Conservation (phyloP, 2,797 vertebrate species). For the Malurus splendens region DNA sequence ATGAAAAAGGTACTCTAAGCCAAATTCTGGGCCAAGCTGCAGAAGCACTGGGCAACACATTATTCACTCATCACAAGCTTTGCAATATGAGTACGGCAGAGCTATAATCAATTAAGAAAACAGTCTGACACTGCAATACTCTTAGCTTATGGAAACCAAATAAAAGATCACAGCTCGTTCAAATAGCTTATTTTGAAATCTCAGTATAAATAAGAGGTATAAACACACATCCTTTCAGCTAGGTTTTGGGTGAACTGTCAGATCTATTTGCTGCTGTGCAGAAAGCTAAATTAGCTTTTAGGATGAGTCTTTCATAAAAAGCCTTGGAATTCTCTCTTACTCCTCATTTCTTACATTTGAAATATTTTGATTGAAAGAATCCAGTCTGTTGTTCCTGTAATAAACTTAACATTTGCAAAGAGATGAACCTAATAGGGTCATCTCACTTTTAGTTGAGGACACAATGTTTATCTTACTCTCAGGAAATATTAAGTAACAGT, state of each 20-base stretch:
- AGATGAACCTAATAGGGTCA: not conserved
- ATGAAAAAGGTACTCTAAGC: constrained; percentile 9
- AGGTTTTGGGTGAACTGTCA: not conserved
- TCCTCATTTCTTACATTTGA: not conserved
- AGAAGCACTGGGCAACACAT: not conserved
- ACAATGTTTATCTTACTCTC: not conserved
- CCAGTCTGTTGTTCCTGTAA: not conserved
- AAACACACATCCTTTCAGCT: constrained; percentile 1
- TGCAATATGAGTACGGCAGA: constrained; percentile 6
- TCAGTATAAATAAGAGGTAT: constrained; percentile 15
- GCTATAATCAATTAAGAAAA: constrained; percentile 51
- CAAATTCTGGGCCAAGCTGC: constrained; percentile 23
- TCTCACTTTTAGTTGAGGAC: not conserved
- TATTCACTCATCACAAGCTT: constrained; percentile 19
- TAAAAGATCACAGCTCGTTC: constrained; percentile 48
- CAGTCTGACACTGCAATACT: constrained; percentile 33
- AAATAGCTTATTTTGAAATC: constrained; percentile 44
- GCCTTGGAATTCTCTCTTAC: not conserved
- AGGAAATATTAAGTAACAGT: not conserved
- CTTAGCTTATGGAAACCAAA: constrained; percentile 46
- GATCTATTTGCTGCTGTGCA: not conserved
- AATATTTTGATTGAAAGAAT: constrained; percentile 3
- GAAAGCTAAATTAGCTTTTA: constrained; percentile 28
- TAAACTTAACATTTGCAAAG: not conserved
- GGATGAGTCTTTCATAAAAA: constrained; percentile 4